These are phyloP conservation scores for Apamea crenata DNA, from an alignment of 2,888 invertebrate species.

Conservation along the genomic window DNA sequence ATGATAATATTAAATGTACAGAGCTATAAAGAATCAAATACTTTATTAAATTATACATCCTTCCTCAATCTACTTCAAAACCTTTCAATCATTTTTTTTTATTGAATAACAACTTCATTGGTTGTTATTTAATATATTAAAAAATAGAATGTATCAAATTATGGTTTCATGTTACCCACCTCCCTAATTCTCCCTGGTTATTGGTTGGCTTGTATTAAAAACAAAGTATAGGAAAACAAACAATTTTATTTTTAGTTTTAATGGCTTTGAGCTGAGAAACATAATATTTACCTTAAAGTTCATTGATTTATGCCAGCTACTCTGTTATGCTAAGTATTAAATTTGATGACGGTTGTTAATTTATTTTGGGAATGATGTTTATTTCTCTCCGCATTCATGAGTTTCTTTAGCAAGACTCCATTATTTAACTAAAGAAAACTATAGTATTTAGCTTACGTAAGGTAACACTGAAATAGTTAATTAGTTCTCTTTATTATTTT, in stretches of 20 bases:
- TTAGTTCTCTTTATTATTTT: background rate
- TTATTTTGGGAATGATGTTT: conserved; percentile 41
- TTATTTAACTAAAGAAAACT: background rate
- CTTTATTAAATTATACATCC: background rate
- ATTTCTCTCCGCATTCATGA: background rate
- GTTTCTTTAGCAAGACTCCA: background rate
- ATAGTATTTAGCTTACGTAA: background rate
- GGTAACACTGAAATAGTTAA: background rate
- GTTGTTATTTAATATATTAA: background rate
- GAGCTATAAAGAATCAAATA: background rate
- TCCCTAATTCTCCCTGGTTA: conserved; percentile 7
- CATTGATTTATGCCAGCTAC: conserved; percentile 55
- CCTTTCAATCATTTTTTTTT: background rate
- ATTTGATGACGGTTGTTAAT: conserved; percentile 38
- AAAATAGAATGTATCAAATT: background rate
- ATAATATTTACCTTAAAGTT: conserved; percentile 68
- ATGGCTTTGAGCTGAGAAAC: conserved; percentile 14
- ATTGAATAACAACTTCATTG: background rate
- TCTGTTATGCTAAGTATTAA: conserved; percentile 18
- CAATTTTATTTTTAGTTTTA: conserved; percentile 46
- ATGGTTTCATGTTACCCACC: background rate
- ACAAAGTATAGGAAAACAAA: conserved; percentile 26
- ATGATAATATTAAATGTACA: background rate
- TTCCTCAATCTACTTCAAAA: background rate
- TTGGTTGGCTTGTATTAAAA: background rate